A percentile compares a stretch with the other conserved stretches of the same genome.
Conservation (phyloP, 1,140 invertebrate genomes). For the Drosophila erecta region DNA sequence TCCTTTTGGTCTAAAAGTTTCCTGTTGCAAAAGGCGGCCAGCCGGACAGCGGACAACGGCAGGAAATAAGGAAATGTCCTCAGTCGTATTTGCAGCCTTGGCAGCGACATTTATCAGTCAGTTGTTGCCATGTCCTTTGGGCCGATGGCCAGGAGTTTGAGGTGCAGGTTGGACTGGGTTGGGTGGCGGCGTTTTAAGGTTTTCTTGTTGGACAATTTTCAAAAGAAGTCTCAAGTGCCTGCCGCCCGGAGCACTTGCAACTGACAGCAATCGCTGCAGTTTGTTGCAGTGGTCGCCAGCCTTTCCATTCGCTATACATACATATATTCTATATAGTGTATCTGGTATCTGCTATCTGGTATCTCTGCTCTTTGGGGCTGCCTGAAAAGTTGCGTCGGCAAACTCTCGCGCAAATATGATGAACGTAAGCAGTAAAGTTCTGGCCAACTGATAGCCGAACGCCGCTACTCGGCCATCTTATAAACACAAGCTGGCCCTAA, state of each 20-base stretch:
- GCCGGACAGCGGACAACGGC: conserved; percentile 43
- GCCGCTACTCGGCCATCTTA: conserved; percentile 52
- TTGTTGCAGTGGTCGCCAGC: conserved; percentile 57
- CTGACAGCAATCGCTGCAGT: conserved; percentile 59
- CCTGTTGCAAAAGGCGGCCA: conserved; percentile 52
- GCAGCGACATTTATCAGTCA: conserved; percentile 80
- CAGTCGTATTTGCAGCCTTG: conserved; percentile 76
- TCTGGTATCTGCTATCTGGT: conserved; percentile 19
- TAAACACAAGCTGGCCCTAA: conserved; percentile 58
- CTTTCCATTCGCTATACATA: conserved; percentile 18
- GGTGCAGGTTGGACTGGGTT: conserved; percentile 2
- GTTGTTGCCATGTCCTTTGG: conserved; percentile 66
- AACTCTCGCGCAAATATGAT: conserved; percentile 79
- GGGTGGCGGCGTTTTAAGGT: background rate
- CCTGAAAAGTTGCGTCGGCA: conserved; percentile 33
- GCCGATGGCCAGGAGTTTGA: conserved; percentile 33
- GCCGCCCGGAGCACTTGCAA: conserved; percentile 42
- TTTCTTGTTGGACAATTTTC: conserved; percentile 74
- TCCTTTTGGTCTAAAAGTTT: conserved; percentile 81
- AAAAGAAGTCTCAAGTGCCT: conserved; percentile 76
- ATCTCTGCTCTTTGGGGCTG: conserved; percentile 11
- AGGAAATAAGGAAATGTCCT: conserved; percentile 81
- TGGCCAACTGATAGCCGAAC: conserved; percentile 77
- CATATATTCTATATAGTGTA: conserved; percentile 31
- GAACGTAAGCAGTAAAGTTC: conserved; percentile 81